Evolutionary conservation across 2,888 invertebrate genomes (phyloP), one percentile per base, ranked within the genome.

Genomic region (Heteromyza rotundicornis): DNA sequence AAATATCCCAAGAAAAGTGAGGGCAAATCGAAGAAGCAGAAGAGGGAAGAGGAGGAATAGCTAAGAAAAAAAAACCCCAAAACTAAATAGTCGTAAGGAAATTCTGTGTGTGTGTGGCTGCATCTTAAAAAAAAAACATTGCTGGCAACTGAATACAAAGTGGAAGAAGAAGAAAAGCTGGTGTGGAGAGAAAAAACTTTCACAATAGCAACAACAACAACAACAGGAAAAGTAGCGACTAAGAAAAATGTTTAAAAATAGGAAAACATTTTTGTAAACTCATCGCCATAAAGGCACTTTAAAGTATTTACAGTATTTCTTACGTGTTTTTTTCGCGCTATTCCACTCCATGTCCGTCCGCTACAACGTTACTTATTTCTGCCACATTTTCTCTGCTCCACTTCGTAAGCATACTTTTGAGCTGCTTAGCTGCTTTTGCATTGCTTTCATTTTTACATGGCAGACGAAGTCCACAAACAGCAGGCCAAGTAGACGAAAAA

Each of bases 261-360:
- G 47, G 20, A 47, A 40, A 47, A 47, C 47, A 47, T 47, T 47
- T 47, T 47, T 20, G 47, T 47, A 47, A 47, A 47, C 47, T 47
- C 47, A 47, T 47, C 20, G 47, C 47, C 47, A 20, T 17, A 47
- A 47, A 17, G 47, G 47, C 47, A 47, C 47, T 47, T 19, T 5
- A 47, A 47, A 47, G 47, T 47, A 19, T 47, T 47, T 47, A 47
- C 17, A 47, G 47, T 47, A 5, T 47, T 20, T 47, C 19, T 40
- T 40, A 7, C 19, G 5, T 47, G 17, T 20, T 47, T 47, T 20
- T 2, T 20, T 20, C 20, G 14, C 10, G 12, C 40, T 47, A 19
- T 47, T 47, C 40, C n/a, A 12, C n/a, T 40, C 14, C 40, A 12
- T 40, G n/a, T 40, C 14, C 40, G 40, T 40, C 14, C 14, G 40